Conservation (phyloP, 2,113 vertebrate genomes). For the Crypturellus undulatus region DNA sequence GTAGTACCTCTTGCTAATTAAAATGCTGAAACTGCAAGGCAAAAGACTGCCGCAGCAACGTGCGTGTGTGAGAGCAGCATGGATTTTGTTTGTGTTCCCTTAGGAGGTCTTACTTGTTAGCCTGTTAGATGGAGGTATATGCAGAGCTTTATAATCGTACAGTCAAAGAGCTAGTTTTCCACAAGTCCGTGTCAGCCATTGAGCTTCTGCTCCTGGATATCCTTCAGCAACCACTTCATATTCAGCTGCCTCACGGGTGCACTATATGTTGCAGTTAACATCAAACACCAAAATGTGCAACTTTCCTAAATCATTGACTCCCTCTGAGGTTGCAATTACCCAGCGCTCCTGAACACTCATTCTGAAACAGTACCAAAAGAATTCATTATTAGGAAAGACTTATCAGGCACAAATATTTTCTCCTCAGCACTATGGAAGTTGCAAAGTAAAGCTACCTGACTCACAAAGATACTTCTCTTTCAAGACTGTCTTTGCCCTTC, state of each 20-base stretch:
- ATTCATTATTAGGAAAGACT: neutral
- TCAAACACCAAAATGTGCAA: neutral
- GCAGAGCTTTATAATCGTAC: neutral
- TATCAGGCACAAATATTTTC: neutral
- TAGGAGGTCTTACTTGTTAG: neutral
- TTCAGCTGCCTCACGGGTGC: neutral
- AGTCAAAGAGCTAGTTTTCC: neutral
- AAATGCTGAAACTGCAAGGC: neutral
- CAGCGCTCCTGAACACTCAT: neutral
- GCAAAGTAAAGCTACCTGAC: neutral
- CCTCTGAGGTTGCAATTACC: neutral
- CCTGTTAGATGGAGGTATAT: neutral
- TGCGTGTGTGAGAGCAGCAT: fast-evolving
- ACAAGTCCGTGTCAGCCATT: neutral
- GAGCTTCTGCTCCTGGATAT: neutral
- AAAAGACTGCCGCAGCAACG: neutral
- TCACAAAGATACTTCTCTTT: neutral
- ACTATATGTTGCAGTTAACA: neutral
- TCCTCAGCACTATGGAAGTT: neutral
- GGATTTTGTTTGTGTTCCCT: neutral
- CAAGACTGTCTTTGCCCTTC: neutral
- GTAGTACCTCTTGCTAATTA: fast-evolving
- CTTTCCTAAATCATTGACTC: neutral
- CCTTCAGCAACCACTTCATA: neutral
- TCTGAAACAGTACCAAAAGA: neutral